Evolutionary conservation across 2,888 invertebrate species (phyloP), one percentile per base, ranked within the genome.

Genomic region (Sisyra terminalis): DNA sequence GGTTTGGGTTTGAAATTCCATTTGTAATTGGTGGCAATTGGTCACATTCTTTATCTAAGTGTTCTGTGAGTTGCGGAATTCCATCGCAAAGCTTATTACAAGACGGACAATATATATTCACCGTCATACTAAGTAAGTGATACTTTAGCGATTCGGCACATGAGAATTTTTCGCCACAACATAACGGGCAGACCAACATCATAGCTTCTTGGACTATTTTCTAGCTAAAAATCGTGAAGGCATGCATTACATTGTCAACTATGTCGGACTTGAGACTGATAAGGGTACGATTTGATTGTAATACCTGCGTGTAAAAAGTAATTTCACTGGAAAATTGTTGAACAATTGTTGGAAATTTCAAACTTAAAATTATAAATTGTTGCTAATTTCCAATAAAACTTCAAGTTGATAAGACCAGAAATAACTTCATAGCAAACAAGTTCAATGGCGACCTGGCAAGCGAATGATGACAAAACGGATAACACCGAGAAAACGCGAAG

Each of bases 121-220:
- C 67, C 17, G 67, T 60, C 53, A 77, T 65, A 53, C 58, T 70
- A 52, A 64, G 60, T 49, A 65, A 67, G 60, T 64, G 71, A 52
- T 63, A 60, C 54, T 67, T 68, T 36, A 71, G 55, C 11, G 64
- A 59, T 47, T 67, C 59, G 47, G 67, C 69, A 44, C 70, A 69
- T 46, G 61, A 56, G 61, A 78, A 79, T 44, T 65, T 68, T 55
- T 71, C 69, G 46, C 67, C 68, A 53, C 78, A 78, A 57, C 78
- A 79, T 55, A 78, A 63, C 31, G 78, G 75, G 50, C 78, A 79
- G 48, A 64, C 55, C 53, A 67, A 54, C 50, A 54, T 57, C 55
- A 62, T 51, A 43, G 67, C 17, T 37, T 37, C n/a, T 14, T n/a
- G n/a, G n/a, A n/a, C n/a, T n/a, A n/a, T n/a, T n/a, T 7, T 15